These are phyloP conservation scores for Helicolenus hilgendorfi DNA, from an alignment of 2,797 vertebrate genomes.

Conservation along the genomic window DNA sequence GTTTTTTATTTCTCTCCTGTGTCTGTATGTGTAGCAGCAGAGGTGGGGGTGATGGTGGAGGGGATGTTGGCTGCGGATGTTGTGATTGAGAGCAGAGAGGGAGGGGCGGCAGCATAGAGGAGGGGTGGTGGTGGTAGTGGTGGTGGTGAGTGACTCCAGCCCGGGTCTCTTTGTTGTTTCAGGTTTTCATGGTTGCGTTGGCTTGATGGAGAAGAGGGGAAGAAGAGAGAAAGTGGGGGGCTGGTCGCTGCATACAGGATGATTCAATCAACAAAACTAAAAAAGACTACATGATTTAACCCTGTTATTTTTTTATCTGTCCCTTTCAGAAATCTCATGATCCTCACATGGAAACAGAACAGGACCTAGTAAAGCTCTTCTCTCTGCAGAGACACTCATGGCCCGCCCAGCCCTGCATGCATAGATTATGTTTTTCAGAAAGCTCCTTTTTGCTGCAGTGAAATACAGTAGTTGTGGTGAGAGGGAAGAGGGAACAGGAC, in stretches of 20 bases:
- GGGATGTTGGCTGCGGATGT: constrained; percentile 51
- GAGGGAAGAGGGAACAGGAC: constrained; percentile 70
- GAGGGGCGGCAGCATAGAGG: constrained; percentile 33
- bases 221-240: background rate
- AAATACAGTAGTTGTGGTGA: constrained; percentile 63
- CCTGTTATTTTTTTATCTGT: background rate
- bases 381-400: constrained; percentile 1
- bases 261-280: background rate
- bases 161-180: constrained; percentile 65
- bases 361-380: background rate
- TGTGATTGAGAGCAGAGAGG: constrained; percentile 53
- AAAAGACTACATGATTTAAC: background rate
- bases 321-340: constrained; percentile 1
- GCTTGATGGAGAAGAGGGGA: constrained; percentile 20
- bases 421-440: constrained; percentile 51
- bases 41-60: background rate
- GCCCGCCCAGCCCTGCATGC: constrained; percentile 13
- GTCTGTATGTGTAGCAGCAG: background rate
- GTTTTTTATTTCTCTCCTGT: background rate
- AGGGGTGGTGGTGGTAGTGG: background rate
- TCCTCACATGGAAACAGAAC: constrained; percentile 12
- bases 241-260: background rate
- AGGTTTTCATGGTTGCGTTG: constrained; percentile 60
- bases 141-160: constrained; percentile 35
- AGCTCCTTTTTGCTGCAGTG: constrained; percentile 83